Conservation (phyloP, 2,888 invertebrate genomes). For the Dendrolimus pini region DNA sequence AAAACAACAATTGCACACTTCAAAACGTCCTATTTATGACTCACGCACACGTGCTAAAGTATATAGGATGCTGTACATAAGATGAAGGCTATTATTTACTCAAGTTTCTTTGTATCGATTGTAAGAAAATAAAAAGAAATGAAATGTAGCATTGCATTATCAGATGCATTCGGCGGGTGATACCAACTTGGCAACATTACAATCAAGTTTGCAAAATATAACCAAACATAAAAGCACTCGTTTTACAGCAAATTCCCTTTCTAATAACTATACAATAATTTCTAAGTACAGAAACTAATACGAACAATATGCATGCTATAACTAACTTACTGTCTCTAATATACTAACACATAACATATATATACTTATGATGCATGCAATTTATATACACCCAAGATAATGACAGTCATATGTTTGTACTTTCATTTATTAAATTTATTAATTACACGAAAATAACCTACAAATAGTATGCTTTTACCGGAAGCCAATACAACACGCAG, state of each 20-base stretch:
- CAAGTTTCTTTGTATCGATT: constrained; percentile 34
- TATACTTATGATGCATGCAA: constrained; percentile 7
- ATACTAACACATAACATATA: not conserved
- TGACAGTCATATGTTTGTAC: constrained; percentile 21
- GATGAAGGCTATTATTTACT: constrained; percentile 21
- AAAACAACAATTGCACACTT: constrained; percentile 20
- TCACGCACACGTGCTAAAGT: constrained; percentile 27
- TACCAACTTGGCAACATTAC: constrained; percentile 34
- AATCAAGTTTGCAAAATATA: constrained; percentile 32
- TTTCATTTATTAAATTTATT: constrained; percentile 30
- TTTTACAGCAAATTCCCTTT: not conserved
- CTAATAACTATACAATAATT: not conserved
- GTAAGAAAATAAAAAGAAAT: constrained; percentile 27
- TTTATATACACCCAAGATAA: constrained; percentile 20
- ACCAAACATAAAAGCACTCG: constrained; percentile 30
- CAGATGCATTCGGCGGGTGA: constrained; percentile 36
- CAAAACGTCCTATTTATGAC: constrained; percentile 17
- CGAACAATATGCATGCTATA: too few species aligned
- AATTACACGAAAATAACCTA: constrained; percentile 51
- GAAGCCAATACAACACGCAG: constrained; percentile 45
- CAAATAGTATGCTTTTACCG: constrained; percentile 39
- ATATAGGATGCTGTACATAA: constrained; percentile 23
- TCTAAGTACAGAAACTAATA: too few species aligned
- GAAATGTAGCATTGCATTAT: constrained; percentile 16
- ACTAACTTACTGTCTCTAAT: too few species aligned